Percentiles rank a stretch among this genome's conserved stretches.
Conservation (phyloP, 2,888 invertebrate species). For the Drosophila mercatorum region DNA sequence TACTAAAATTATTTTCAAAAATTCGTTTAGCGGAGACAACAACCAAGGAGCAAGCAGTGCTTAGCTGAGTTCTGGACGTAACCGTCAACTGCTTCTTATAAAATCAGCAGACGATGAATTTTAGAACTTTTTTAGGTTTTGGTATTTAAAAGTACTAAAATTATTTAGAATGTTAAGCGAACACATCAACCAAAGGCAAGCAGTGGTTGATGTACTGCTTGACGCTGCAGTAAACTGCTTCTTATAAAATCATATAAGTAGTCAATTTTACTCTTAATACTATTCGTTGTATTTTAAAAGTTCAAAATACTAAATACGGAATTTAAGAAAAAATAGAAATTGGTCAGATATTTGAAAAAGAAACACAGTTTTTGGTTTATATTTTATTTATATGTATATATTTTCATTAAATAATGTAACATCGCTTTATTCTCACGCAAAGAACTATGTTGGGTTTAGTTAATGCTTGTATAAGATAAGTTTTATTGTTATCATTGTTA, state of each 20-base stretch:
- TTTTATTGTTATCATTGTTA: conserved; percentile 72
- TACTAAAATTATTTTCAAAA: neutral
- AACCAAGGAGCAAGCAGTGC: no score
- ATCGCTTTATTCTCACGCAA: conserved; percentile 85
- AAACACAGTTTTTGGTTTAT: conserved; percentile 32
- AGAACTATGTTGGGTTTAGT: conserved; percentile 83
- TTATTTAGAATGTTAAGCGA: neutral
- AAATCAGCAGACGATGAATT: no score
- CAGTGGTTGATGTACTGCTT: conserved; percentile 5
- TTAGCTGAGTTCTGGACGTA: no score
- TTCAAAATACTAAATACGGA: neutral
- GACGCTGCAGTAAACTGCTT: neutral
- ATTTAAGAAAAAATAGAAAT: no score
- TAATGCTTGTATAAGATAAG: conserved; percentile 69
- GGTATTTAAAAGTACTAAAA: neutral
- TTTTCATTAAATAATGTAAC: conserved; percentile 85
- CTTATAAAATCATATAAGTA: neutral
- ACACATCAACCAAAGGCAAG: conserved; percentile 17
- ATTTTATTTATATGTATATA: conserved; percentile 82
- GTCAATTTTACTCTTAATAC: neutral
- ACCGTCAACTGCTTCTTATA: no score
- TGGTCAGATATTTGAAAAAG: conserved; percentile 13
- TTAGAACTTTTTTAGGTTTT: no score
- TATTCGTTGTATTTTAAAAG: neutral
- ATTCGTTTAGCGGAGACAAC: no score